Conservation (phyloP, 2,888 invertebrate genomes). For the Synanthedon andrenaeformis region DNA sequence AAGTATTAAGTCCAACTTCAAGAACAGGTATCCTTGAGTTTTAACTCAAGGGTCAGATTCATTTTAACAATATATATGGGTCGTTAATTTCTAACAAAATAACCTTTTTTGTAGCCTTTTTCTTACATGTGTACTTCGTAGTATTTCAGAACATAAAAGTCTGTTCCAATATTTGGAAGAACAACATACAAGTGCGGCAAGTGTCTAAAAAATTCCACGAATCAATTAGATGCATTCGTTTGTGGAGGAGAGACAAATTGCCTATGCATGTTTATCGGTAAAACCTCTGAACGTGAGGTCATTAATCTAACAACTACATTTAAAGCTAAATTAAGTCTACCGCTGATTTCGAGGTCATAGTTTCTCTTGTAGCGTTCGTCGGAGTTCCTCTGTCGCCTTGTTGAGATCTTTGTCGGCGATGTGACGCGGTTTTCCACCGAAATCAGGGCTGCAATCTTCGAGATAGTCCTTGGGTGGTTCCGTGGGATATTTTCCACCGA, state of each 20-base stretch:
- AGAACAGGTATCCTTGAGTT: too few species aligned
- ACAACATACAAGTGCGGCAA: not conserved
- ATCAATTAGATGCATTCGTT: conserved; percentile 18
- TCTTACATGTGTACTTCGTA: too few species aligned
- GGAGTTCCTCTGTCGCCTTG: conserved; percentile 81
- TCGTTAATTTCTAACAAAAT: too few species aligned
- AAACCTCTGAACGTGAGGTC: not conserved
- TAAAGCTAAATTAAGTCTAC: conserved; percentile 24
- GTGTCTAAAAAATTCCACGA: conserved; percentile 14
- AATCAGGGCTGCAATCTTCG: conserved; percentile 71
- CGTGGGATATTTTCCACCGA: conserved; percentile 76
- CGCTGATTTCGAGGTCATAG: conserved; percentile 61
- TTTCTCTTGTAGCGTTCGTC: conserved; percentile 81
- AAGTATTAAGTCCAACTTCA: too few species aligned
- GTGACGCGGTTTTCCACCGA: conserved; percentile 59
- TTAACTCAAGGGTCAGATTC: too few species aligned
- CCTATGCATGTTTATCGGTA: conserved; percentile 8
- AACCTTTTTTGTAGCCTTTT: too few species aligned
- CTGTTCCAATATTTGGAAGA: not conserved
- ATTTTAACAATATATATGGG: too few species aligned
- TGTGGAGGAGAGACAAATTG: conserved; percentile 22
- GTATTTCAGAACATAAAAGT: too few species aligned
- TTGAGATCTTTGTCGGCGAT: conserved; percentile 69
- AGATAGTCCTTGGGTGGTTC: conserved; percentile 86
- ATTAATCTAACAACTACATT: conserved; percentile 16